Conservation (phyloP, 2,888 invertebrate species). For the Amiota mariae region DNA sequence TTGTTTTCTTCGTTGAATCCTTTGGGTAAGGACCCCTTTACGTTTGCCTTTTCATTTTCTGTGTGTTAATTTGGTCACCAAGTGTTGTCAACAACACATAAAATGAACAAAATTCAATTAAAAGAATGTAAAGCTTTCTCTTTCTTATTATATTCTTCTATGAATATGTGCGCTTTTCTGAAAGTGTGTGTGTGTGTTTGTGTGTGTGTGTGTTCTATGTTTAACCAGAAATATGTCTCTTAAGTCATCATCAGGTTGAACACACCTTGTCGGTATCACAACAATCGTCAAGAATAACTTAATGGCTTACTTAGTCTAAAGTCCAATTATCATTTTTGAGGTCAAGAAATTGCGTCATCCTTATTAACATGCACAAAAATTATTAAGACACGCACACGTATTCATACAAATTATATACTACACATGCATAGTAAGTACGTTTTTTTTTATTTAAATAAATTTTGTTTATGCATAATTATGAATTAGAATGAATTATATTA, state of each 20-base stretch:
- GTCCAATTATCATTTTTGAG: slow-evolving; percentile 49
- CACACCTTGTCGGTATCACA: slow-evolving; percentile 15
- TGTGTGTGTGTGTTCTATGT: background rate
- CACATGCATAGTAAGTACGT: background rate
- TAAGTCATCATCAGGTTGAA: slow-evolving; percentile 33
- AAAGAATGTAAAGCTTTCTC: too few species aligned
- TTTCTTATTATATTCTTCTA: too few species aligned
- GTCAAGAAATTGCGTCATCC: slow-evolving; percentile 60
- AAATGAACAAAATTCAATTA: slow-evolving; percentile 10
- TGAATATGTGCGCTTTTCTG: too few species aligned
- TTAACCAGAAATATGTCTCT: slow-evolving; percentile 38
- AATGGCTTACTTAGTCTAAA: slow-evolving; percentile 37
- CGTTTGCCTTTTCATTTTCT: slow-evolving; percentile 45
- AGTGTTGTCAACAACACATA: slow-evolving; percentile 48
- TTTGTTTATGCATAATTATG: background rate
- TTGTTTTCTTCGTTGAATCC: slow-evolving; percentile 51
- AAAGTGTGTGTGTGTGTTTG: too few species aligned
- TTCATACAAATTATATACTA: background rate
- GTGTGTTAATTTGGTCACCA: slow-evolving; percentile 61
- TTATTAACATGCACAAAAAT: too few species aligned
- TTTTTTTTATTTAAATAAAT: background rate
- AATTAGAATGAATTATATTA: background rate
- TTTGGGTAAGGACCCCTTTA: slow-evolving; percentile 47
- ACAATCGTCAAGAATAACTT: background rate
- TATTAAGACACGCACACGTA: background rate